These are phyloP conservation scores for Micrasema longulum DNA, from an alignment of 1,140 invertebrate genomes.

Conservation along the genomic window DNA sequence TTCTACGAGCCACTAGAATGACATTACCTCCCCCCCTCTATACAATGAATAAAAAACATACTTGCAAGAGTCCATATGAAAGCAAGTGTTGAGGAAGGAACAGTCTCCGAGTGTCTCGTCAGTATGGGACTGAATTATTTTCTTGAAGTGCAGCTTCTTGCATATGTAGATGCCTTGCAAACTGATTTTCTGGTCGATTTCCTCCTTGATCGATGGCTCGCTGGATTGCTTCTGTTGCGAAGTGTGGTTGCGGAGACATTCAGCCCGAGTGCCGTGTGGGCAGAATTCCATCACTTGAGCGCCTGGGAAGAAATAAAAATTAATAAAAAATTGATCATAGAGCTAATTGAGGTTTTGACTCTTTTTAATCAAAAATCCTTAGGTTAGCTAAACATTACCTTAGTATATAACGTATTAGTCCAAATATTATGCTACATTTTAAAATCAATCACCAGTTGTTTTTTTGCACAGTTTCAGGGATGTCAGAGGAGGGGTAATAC, in stretches of 20 bases:
- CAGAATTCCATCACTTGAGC: constrained; percentile 97
- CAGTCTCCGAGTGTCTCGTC: constrained; percentile 97
- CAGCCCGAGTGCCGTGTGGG: constrained; percentile 91
- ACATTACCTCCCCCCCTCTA: neutral
- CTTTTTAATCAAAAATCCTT: no score
- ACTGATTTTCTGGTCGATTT: neutral
- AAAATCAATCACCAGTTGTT: no score
- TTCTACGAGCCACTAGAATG: no score
- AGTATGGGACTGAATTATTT: constrained; percentile 97
- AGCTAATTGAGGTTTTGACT: no score
- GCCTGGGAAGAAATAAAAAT: constrained; percentile 68
- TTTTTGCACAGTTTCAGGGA: no score
- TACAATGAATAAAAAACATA: constrained; percentile 60
- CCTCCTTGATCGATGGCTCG: neutral
- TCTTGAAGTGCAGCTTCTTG: constrained; percentile 95
- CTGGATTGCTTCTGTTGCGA: constrained; percentile 52
- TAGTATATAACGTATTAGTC: no score
- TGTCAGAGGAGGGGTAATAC: no score
- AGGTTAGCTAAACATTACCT: no score
- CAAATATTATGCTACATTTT: no score
- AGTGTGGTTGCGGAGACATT: constrained; percentile 79
- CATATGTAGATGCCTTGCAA: constrained; percentile 66
- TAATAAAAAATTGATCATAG: no score
- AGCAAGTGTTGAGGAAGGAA: constrained; percentile 98
- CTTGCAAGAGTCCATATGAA: constrained; percentile 99